Base-by-base conservation (phyloP, 2,113 vertebrate genomes). In the Misgurnus anguillicaudatus region DNA sequence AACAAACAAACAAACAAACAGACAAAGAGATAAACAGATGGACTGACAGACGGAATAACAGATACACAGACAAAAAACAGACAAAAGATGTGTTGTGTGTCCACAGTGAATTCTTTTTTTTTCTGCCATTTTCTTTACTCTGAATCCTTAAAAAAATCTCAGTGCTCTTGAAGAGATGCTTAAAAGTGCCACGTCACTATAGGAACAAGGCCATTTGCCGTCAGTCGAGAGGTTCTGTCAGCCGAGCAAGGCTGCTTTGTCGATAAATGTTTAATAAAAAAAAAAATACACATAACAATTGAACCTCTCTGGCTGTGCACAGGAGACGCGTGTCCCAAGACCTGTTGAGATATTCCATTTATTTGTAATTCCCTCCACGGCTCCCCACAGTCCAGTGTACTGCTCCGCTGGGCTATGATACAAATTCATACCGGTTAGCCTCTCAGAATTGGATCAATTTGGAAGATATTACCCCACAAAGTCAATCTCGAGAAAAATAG, bases 101-200 rank as follows among this genome's bases (percentile, higher is more conserved):
- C 39, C 42, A 31, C 7, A 14, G 4, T 19, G 8, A 60, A 42
- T 21, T 17, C 9, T 31, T 24, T 60, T 6, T 47, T 51, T 63
- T 51, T 42, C 13, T 11, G 66, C 48, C 31, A 9, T 9, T 53
- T 66, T 67, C 11, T 63, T 16, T 58, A 42, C 21, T 61, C 39
- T 84, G 81, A 87, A 86, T 86, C 85, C 80, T n/a, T 47, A 79
- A 86, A 82, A 83, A 87, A 86, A 84, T 79, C 67, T 67, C 47
- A 38, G n/a, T 72, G 75, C 70, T 83, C 69, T 31, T 65, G 67
- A 82, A 73, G 72, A 85, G 53, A 36, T 69, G 75, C 70, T 75
- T 70, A 80, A 87, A 51, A 85, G 86, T 82, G 67, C 77, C 62
- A 36, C 57, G 45, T 80, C 79, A 55, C 70, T 61, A 60, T 69